Conservation (phyloP, 1,140 invertebrate species). For the Drosophila busckii region DNA sequence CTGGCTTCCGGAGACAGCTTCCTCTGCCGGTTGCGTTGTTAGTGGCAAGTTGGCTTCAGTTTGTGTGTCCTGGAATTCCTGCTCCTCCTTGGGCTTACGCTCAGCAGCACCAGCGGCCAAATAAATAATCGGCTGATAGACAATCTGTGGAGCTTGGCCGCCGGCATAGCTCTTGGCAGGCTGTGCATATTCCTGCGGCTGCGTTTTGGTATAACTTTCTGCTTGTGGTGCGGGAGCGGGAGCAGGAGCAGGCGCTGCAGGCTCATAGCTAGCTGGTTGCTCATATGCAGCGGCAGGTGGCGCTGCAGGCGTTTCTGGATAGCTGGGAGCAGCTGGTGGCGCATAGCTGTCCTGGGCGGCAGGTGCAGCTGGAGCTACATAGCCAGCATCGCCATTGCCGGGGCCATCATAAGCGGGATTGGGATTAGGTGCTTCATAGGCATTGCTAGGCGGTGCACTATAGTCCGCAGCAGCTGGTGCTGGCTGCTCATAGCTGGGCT, state of each 20-base stretch:
- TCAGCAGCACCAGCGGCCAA: no score
- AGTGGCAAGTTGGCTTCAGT: no score
- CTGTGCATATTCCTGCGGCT: conserved; percentile 9
- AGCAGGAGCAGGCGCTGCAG: not conserved
- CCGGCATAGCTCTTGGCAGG: conserved; percentile 22
- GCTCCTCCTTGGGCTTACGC: no score
- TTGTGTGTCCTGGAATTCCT: no score
- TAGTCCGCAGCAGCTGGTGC: conserved; percentile 23
- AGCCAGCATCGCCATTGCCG: conserved; percentile 54
- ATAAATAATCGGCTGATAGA: conserved; percentile 67
- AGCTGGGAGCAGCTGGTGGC: not conserved
- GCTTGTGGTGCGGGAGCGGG: conserved; percentile 3
- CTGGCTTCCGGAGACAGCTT: conserved; percentile 11
- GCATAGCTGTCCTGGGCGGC: conserved; percentile 2
- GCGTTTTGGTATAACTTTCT: conserved; percentile 28
- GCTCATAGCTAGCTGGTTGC: conserved; percentile 6
- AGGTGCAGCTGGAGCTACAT: conserved; percentile 20
- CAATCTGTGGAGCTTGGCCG: conserved; percentile 44
- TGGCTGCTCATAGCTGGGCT: conserved; percentile 29
- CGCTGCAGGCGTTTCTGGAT: conserved; percentile 11
- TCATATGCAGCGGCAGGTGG: conserved; percentile 3
- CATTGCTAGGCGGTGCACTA: not conserved
- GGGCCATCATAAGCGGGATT: conserved; percentile 46
- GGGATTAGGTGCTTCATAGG: conserved; percentile 38
- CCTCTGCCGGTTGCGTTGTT: no score